These are phyloP conservation scores for Sinonovacula constricta DNA, from an alignment of 1,140 invertebrate genomes.

Conservation along the genomic window DNA sequence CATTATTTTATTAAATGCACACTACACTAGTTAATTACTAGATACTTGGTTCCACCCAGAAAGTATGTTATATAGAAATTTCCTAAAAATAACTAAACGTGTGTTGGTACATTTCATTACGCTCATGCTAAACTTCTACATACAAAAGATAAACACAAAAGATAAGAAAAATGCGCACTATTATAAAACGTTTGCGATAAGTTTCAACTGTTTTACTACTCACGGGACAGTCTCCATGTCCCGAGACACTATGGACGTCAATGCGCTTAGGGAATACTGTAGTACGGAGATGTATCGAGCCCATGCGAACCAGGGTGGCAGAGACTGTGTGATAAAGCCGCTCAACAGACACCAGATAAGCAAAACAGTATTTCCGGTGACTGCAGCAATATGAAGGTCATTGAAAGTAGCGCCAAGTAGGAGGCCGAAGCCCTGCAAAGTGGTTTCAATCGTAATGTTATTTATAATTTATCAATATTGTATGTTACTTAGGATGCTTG, in stretches of 20 bases:
- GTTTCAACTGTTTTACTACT: too few relatives aligned
- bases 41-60: too few relatives aligned
- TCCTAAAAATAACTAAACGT: too few relatives aligned
- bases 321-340: slow-evolving; percentile 23
- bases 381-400: background rate
- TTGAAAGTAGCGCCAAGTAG: background rate
- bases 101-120: too few relatives aligned
- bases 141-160: too few relatives aligned
- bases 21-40: too few relatives aligned
- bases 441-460: too few relatives aligned
- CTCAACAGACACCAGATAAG: slow-evolving; percentile 2
- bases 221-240: slow-evolving; percentile 13
- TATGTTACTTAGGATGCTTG: background rate
- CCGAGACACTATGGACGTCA: background rate
- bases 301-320: slow-evolving; percentile 22
- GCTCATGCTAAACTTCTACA: too few relatives aligned
- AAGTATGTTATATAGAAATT: too few relatives aligned
- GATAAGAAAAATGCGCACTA: too few relatives aligned
- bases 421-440: slow-evolving; percentile 4
- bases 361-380: slow-evolving; percentile 8
- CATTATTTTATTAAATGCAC: too few relatives aligned
- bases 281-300: slow-evolving; percentile 17
- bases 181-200: too few relatives aligned
- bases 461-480: background rate
- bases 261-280: slow-evolving; percentile 11